Evolutionary conservation across 2,797 vertebrate genomes (phyloP).

Genomic region (Myotis vivesi): DNA sequence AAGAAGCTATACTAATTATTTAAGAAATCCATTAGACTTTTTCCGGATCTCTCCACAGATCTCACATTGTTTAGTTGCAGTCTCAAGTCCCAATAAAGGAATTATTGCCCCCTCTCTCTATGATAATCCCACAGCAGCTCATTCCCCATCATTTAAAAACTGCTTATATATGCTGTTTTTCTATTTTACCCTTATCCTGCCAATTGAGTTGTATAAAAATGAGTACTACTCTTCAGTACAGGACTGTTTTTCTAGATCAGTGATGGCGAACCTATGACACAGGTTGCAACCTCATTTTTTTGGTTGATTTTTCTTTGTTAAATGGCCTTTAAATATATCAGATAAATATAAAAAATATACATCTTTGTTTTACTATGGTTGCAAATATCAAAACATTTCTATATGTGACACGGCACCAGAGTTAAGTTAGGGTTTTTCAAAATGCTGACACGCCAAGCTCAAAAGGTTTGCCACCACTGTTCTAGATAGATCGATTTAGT

Average conservation of each 20-base stretch:
- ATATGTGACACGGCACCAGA: too few relatives aligned
- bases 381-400: too few relatives aligned
- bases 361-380: too few relatives aligned
- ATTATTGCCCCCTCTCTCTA: neutral
- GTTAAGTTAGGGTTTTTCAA: too few relatives aligned
- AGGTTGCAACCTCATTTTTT: too few relatives aligned
- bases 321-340: too few relatives aligned
- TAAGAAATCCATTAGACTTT: neutral
- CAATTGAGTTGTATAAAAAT: slow-evolving; percentile 30
- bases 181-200: neutral
- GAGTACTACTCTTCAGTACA: neutral
- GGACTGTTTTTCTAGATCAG: neutral
- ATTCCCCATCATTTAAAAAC: neutral
- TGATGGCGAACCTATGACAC: too few relatives aligned
- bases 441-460: too few relatives aligned
- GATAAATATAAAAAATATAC: too few relatives aligned
- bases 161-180: neutral
- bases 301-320: too few relatives aligned
- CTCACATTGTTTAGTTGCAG: neutral
- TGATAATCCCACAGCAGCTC: neutral
- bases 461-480: neutral
- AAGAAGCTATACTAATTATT: neutral
- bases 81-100: neutral
- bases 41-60: neutral
- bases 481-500: slow-evolving; percentile 21